These are phyloP conservation scores for Perdita meconis DNA, from an alignment of 2,888 invertebrate species.

Conservation along the genomic window DNA sequence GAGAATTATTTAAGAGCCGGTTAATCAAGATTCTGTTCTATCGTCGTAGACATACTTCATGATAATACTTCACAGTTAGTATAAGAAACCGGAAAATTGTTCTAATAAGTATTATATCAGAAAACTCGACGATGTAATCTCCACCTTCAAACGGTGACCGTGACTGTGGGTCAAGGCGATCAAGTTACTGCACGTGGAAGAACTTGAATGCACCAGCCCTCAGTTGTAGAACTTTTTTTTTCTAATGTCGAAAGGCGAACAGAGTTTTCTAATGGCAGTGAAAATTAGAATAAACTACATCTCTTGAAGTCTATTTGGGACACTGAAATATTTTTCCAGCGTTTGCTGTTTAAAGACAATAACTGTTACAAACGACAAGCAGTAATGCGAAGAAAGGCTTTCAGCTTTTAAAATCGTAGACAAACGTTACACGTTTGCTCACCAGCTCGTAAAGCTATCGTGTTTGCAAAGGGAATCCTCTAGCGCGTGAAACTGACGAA, in stretches of 20 bases:
- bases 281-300: slow-evolving; percentile 14
- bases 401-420: not conserved
- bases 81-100: slow-evolving; percentile 28
- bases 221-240: not conserved
- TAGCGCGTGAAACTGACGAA: not conserved
- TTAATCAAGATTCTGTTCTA: too few relatives aligned
- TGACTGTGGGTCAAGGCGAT: slow-evolving; percentile 81
- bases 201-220: slow-evolving; percentile 52
- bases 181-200: slow-evolving; percentile 68
- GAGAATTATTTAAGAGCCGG: too few relatives aligned
- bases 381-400: slow-evolving; percentile 1
- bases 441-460: slow-evolving; percentile 6
- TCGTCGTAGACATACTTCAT: too few relatives aligned
- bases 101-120: slow-evolving; percentile 65
- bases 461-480: not conserved
- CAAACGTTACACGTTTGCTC: not conserved
- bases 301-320: not conserved
- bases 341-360: not conserved
- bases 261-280: not conserved
- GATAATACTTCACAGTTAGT: too few relatives aligned
- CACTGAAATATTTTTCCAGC: slow-evolving; percentile 11
- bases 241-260: not conserved
- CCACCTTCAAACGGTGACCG: slow-evolving; percentile 66
- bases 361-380: slow-evolving; percentile 8
- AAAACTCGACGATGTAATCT: slow-evolving; percentile 71